Conservation (phyloP, 2,888 invertebrate species). For the Acanthococcus lagerstroemiae region DNA sequence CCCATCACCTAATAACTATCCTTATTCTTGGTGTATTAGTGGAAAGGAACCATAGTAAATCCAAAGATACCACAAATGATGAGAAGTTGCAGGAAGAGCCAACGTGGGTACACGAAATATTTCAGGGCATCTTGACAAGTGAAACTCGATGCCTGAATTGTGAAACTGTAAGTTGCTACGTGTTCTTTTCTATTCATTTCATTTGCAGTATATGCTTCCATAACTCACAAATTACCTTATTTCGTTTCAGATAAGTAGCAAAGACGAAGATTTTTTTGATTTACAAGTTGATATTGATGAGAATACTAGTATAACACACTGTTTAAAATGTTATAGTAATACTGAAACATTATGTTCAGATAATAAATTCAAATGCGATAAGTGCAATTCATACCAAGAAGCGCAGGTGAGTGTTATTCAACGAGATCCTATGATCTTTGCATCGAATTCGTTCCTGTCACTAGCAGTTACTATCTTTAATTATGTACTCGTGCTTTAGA, state of each 20-base stretch:
- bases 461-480: too few relatives aligned
- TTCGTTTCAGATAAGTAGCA: slow-evolving; percentile 63
- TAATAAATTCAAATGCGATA: slow-evolving; percentile 99
- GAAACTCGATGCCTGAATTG: slow-evolving; percentile 99
- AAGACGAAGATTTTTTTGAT: slow-evolving; percentile 99
- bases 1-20: neutral
- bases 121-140: slow-evolving; percentile 97
- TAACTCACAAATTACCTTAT: too few relatives aligned
- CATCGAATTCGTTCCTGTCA: too few relatives aligned
- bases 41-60: slow-evolving; percentile 35
- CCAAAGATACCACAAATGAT: slow-evolving; percentile 49
- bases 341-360: slow-evolving; percentile 98
- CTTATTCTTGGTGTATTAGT: slow-evolving; percentile 3
- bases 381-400: slow-evolving; percentile 98
- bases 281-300: slow-evolving; percentile 98
- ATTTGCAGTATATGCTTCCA: too few relatives aligned
- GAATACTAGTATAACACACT: slow-evolving; percentile 98
- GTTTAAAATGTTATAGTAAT: slow-evolving; percentile 93
- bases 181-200: too few relatives aligned
- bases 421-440: too few relatives aligned
- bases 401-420: slow-evolving; percentile 59
- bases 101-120: slow-evolving; percentile 99
- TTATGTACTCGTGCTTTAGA: slow-evolving; percentile 43
- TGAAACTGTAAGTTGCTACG: slow-evolving; percentile 84
- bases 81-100: slow-evolving; percentile 54